Conservation (phyloP, 2,888 invertebrate genomes). For the Caenorhabditis panamensis region DNA sequence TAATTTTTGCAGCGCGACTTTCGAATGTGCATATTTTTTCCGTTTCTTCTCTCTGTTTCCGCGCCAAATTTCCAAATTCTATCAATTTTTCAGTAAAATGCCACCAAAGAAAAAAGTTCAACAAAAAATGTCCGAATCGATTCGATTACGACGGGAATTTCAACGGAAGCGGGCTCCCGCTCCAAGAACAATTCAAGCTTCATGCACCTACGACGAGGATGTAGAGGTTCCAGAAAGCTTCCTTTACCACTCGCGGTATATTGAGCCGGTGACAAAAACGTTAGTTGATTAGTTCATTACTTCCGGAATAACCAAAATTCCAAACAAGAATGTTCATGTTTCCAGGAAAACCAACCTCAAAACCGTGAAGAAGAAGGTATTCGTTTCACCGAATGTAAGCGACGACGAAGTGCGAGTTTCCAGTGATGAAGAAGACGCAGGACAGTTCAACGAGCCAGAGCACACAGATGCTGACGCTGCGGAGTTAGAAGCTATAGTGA, state of each 20-base stretch:
- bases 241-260: background rate
- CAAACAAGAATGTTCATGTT: background rate
- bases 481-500: background rate
- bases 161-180: background rate
- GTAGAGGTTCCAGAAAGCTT: too few relatives aligned
- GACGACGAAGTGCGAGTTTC: background rate
- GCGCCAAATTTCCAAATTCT: too few relatives aligned
- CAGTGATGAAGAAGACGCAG: background rate
- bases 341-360: background rate
- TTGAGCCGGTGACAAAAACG: background rate
- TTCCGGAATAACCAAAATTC: background rate
- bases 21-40: background rate
- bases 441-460: background rate
- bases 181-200: too few relatives aligned
- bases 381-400: background rate
- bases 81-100: conserved; percentile 28
- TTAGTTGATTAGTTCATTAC: too few relatives aligned
- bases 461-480: background rate
- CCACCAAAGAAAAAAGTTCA: conserved; percentile 32
- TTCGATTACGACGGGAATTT: background rate
- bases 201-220: too few relatives aligned
- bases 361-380: background rate
- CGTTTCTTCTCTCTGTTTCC: too few relatives aligned
- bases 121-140: background rate
- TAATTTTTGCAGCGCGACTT: background rate